phyloP scores from a whole-genome alignment of 2,113 vertebrate species.

The Crypturellus undulatus region DNA sequence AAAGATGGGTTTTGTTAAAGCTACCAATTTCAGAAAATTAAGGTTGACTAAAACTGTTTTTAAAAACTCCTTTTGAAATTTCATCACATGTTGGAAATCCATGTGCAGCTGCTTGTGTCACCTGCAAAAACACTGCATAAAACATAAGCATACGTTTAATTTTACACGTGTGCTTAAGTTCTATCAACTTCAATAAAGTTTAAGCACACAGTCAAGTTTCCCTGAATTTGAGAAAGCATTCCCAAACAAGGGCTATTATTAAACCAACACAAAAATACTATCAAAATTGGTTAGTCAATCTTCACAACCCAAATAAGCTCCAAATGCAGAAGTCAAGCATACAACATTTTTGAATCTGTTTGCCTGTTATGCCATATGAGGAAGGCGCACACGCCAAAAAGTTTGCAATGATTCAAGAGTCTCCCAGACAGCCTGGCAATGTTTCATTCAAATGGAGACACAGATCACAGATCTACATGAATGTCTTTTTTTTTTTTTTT shows the following conservation, averaged over 20 bases:
- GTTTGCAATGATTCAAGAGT: constrained; percentile 41
- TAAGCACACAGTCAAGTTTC: constrained; percentile 20
- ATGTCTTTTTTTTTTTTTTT: no score
- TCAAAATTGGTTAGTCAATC: constrained; percentile 7
- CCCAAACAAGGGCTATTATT: background rate
- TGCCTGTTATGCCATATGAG: constrained; percentile 50
- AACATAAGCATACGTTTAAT: constrained; percentile 50
- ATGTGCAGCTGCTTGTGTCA: constrained; percentile 62
- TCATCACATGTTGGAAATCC: constrained; percentile 63
- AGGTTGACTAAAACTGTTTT: constrained; percentile 65
- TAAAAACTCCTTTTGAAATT: constrained; percentile 64
- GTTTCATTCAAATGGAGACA: constrained; percentile 23
- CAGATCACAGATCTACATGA: constrained; percentile 31
- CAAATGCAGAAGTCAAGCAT: constrained; percentile 20
- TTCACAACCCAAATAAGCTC: constrained; percentile 19
- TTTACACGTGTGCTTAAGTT: constrained; percentile 49
- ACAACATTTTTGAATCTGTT: constrained; percentile 38
- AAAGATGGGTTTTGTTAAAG: constrained; percentile 71
- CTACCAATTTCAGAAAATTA: constrained; percentile 73
- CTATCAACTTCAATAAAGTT: constrained; percentile 46
- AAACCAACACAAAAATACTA: background rate
- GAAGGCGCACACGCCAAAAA: constrained; percentile 1
- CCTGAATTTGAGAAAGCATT: background rate
- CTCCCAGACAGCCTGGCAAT: constrained; percentile 30
- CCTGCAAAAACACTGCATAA: constrained; percentile 50